Evolutionary conservation across 2,113 vertebrate species (phyloP).

Genomic region (Coturnix japonica): DNA sequence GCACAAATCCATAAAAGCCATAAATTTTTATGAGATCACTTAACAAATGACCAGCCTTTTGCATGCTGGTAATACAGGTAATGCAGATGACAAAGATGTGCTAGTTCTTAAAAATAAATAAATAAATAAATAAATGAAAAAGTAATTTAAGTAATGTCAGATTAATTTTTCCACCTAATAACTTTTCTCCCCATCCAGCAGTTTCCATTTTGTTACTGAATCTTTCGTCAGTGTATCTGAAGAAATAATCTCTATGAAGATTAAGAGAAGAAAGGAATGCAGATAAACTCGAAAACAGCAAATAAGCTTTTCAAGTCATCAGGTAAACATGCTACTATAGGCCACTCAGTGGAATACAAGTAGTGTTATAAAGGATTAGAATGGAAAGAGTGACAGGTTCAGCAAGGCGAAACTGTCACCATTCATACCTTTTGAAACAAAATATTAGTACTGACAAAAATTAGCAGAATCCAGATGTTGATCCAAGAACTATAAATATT

Average conservation of each 20-base stretch:
- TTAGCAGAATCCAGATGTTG: neutral
- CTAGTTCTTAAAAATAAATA: neutral
- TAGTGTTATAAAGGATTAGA: neutral
- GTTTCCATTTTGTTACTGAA: neutral
- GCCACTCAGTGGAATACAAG: neutral
- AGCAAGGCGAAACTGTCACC: neutral
- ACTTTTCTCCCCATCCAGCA: neutral
- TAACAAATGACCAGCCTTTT: neutral
- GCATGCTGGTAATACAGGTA: neutral
- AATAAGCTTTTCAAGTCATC: neutral
- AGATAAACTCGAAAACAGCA: neutral
- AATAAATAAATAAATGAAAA: neutral
- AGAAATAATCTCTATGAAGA: constrained; percentile 25
- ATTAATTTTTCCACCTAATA: constrained; percentile 9
- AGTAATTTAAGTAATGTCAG: neutral
- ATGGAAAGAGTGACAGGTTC: neutral
- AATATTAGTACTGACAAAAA: neutral
- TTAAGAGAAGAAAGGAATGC: constrained; percentile 9
- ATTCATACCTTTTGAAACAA: neutral
- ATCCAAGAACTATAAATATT: neutral
- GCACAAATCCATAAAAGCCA: neutral
- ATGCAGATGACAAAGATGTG: neutral
- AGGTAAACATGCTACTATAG: neutral
- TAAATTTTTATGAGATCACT: neutral
- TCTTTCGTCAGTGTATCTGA: constrained; percentile 22